Conservation (phyloP, 2,113 vertebrate species). For the Leptocoma aspasia region DNA sequence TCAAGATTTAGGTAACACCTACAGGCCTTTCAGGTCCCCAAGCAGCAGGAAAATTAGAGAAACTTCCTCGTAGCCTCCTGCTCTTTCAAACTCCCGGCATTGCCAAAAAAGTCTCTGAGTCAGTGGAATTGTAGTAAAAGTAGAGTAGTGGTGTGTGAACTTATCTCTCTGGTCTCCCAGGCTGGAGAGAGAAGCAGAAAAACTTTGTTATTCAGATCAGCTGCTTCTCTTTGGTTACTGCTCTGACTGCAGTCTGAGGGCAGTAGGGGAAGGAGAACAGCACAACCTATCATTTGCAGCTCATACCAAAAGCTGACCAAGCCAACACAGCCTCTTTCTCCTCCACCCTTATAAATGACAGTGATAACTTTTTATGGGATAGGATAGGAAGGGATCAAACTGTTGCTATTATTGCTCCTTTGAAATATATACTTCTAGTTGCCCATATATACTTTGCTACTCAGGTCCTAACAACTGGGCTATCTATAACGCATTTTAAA, state of each 20-base stretch:
- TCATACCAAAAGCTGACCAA: background rate
- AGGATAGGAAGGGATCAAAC: background rate
- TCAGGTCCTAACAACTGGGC: background rate
- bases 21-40: background rate
- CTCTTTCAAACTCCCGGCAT: background rate
- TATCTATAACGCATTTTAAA: background rate
- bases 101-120: background rate
- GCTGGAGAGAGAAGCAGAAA: background rate
- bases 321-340: background rate
- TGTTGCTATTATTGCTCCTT: background rate
- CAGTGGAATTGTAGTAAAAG: conserved; percentile 2
- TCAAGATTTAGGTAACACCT: background rate
- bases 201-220: background rate
- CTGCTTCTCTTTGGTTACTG: background rate
- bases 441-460: background rate
- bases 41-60: background rate
- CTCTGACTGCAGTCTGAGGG: background rate
- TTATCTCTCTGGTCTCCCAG: background rate
- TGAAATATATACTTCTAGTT: background rate
- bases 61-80: background rate
- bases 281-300: background rate
- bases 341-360: background rate
- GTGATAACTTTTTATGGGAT: background rate
- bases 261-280: background rate
- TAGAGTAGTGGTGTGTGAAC: background rate